phyloP scores from a whole-genome alignment of 1,140 invertebrate genomes.

The Camponotus vicinus region DNA sequence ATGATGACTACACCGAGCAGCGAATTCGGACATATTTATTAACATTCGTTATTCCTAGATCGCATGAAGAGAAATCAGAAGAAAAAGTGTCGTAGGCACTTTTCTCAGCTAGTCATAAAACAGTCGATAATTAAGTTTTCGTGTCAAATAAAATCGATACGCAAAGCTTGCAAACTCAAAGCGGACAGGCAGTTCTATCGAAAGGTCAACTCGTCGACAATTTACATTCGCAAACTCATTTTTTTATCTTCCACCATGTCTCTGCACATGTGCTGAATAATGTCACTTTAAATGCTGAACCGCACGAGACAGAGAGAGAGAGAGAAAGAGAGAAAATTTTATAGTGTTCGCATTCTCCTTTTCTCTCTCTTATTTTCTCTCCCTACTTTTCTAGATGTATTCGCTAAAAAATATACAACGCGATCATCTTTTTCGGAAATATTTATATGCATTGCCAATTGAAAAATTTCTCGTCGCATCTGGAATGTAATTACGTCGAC shows the following conservation, averaged over 20 bases:
- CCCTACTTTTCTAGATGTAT: background rate
- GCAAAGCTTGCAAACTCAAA: background rate
- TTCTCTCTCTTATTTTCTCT: background rate
- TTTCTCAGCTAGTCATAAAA: background rate
- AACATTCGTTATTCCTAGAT: background rate
- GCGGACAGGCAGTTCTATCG: background rate
- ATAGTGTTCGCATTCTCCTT: background rate
- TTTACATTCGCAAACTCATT: slow-evolving; percentile 62
- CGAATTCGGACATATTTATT: slow-evolving; percentile 6
- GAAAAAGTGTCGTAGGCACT: background rate
- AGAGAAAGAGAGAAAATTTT: background rate
- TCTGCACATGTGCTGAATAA: slow-evolving; percentile 42
- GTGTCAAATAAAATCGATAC: slow-evolving; percentile 41
- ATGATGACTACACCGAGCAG: background rate
- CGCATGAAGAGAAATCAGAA: background rate
- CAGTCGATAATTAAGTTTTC: slow-evolving; percentile 31
- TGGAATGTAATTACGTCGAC: slow-evolving; percentile 18
- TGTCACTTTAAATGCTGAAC: slow-evolving; percentile 24
- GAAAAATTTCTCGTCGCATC: slow-evolving; percentile 9
- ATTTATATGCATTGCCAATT: slow-evolving; percentile 17
- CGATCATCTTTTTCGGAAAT: slow-evolving; percentile 1
- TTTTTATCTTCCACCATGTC: slow-evolving; percentile 1
- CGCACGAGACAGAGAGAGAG: background rate
- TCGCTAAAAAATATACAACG: background rate
- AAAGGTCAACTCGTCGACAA: slow-evolving; percentile 59